phyloP scores from a whole-genome alignment of 2,888 invertebrate genomes.

The Fragum whitleyi region DNA sequence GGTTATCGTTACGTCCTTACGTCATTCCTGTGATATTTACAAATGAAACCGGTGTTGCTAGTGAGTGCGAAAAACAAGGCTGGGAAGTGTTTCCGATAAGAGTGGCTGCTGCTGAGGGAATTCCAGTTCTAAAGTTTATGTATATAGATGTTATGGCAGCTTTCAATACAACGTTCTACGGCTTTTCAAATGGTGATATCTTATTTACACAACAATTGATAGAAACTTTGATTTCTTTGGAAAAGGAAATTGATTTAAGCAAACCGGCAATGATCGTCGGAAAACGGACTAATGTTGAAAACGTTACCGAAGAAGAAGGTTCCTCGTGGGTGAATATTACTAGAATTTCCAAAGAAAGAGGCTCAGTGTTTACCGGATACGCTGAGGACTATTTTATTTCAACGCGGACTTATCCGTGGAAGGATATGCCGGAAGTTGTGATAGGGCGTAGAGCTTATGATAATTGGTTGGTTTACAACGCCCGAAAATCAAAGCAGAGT shows the following conservation, averaged over 20 bases:
- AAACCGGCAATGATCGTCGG: constrained; percentile 70
- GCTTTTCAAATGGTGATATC: constrained; percentile 78
- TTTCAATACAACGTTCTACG: constrained; percentile 74
- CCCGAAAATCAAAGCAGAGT: constrained; percentile 64
- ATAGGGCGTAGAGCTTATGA: constrained; percentile 80
- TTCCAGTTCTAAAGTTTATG: constrained; percentile 79
- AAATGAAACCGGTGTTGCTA: constrained; percentile 60
- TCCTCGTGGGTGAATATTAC: constrained; percentile 58
- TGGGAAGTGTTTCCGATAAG: constrained; percentile 69
- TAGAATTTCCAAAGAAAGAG: constrained; percentile 64
- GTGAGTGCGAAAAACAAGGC: constrained; percentile 60
- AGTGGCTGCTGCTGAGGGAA: constrained; percentile 65
- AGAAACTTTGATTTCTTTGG: constrained; percentile 61
- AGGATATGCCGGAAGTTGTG: constrained; percentile 76
- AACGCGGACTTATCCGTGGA: constrained; percentile 74
- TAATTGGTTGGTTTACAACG: constrained; percentile 78
- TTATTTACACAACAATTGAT: constrained; percentile 72
- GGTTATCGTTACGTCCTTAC: constrained; percentile 70
- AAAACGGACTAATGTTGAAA: constrained; percentile 70
- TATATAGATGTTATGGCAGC: constrained; percentile 71
- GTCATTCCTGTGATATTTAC: constrained; percentile 73
- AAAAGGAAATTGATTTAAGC: constrained; percentile 33
- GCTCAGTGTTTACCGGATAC: constrained; percentile 72
- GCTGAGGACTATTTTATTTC: constrained; percentile 80
- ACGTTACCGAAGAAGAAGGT: constrained; percentile 69